Base-by-base conservation (phyloP, 2,888 invertebrate species). In the Eumerus sabulonum region DNA sequence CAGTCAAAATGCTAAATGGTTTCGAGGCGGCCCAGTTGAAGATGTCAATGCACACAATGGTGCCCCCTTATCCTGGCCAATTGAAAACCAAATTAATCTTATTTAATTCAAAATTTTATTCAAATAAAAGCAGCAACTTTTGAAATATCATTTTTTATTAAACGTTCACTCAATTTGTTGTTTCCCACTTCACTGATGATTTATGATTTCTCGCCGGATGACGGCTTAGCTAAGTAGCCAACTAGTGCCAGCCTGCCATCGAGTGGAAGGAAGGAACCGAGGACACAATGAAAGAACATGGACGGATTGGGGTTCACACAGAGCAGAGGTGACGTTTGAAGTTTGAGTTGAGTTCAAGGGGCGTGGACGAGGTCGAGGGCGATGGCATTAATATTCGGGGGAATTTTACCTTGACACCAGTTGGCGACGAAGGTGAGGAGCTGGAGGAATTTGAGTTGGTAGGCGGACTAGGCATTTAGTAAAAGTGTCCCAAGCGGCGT, bases 101-200 rank as follows among this genome's bases (percentile, higher is more conserved):
- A 77, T 77, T 77, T 77, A 77, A 77, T 77, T 77, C 73, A 68
- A 77, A 77, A 77, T 77, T 77, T 77, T 77, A 77, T 73, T 77
- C 73, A 73, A 73, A 77, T 77, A 73, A 77, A 67, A 57, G 67
- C 73, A 50, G 47, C 73, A 77, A 77, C 67, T 77, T 70, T 77
- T 73, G 77, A 77, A 77, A 77, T 77, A 77, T 53, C 67, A 50
- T 68, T 68, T 77, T 73, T 73, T 73, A 77, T 77, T 77, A 68
- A 77, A 77, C 77, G 67, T 63, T 77, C 77, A 73, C 67, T 77
- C 77, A 77, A 77, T 77, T 77, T 77, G 77, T 77, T 77, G 77
- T 77, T 73, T 63, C 53, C 77, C 67, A 73, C 73, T 77, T 77
- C 57, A 51, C 62, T 63, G 73, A 77, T 77, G 77, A 77, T 77